Evolutionary conservation across 2,888 invertebrate genomes (phyloP).

Genomic region (Alloplasta piceator): DNA sequence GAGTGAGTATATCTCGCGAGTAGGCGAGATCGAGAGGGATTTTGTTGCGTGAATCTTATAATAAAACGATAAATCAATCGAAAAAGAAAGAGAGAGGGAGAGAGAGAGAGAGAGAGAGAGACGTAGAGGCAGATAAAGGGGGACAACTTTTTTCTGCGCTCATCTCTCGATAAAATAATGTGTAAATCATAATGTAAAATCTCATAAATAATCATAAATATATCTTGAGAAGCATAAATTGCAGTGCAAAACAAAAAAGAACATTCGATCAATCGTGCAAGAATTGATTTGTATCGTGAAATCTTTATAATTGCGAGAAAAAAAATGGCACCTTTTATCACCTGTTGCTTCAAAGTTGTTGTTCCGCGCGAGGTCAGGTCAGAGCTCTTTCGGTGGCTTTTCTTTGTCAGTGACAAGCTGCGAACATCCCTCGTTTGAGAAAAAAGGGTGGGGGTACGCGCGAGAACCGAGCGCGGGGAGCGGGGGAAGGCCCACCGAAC

Average conservation of each 20-base stretch:
- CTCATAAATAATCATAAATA: slow-evolving; percentile 47
- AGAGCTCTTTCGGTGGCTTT: not conserved
- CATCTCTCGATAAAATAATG: slow-evolving; percentile 49
- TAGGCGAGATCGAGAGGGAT: slow-evolving; percentile 61
- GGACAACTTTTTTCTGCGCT: slow-evolving; percentile 32
- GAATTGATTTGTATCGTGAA: not conserved
- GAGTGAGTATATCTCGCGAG: slow-evolving; percentile 46
- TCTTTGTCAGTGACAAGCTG: too few species aligned
- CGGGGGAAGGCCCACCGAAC: not conserved
- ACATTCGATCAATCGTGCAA: not conserved
- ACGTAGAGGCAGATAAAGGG: slow-evolving; percentile 4
- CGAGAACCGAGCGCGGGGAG: not conserved
- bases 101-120: not conserved
- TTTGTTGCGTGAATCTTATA: slow-evolving; percentile 62
- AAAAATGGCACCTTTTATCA: slow-evolving; percentile 47
- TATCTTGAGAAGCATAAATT: slow-evolving; percentile 36
- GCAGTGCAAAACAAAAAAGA: slow-evolving; percentile 9
- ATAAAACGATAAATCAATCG: slow-evolving; percentile 65
- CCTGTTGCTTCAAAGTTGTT: slow-evolving; percentile 10
- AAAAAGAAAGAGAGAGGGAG: slow-evolving; percentile 35
- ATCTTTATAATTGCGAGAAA: not conserved
- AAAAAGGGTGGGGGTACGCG: not conserved
- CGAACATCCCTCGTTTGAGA: not conserved
- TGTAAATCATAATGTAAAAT: slow-evolving; percentile 55
- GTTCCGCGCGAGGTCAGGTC: not conserved